Evolutionary conservation across 2,113 vertebrate genomes (phyloP), one percentile per base, ranked within the genome.

Genomic region (Crocuta crocuta): DNA sequence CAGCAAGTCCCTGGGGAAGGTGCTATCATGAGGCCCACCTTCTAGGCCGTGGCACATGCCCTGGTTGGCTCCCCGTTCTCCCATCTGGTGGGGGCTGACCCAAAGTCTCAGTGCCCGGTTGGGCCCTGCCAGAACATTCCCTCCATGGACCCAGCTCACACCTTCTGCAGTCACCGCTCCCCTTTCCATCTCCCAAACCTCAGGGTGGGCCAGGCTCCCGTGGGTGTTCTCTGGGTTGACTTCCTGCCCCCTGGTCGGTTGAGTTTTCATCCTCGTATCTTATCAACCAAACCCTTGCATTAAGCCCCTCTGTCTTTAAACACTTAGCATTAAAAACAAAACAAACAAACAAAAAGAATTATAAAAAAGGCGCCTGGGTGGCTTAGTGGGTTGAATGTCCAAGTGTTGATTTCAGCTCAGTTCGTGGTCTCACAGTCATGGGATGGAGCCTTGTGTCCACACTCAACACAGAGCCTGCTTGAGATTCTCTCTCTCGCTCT

Each of bases 181-280:
- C 53, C 31, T 33, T 53, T 33, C 11, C 48, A n/a, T 76, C 9
- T 17, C 17, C 15, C 45, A 80, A 19, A 33, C 31, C 65, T 24
- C 19, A 10, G 61, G 45, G 11, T 0, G 12, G 39, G 11, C 19
- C 31, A 5, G 31, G 11, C 24, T 45, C 55, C 24, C 33, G 24
- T 2, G 10, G 35, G 15, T 10, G 2, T 7, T 11, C 58, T 31
- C 58, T 31, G 19, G 53, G 12, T 26, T 39, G 50, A 35, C 53
- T 3, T 58, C 6, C 13, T 48, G 3, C 48, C 48, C 35, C 23
- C 31, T 0, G 0, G 19, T 16, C 2, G 1, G 7, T 26, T 82
- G n/a, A 28, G 17, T 53, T 80, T 80, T n/a, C 78, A n/a, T 31
- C 78, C 78, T n/a, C 78, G 2, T 53, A 16, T 61, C 19, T 28